Conservation (phyloP, 2,797 vertebrate species). For the Paramormyrops hopkinsi region DNA sequence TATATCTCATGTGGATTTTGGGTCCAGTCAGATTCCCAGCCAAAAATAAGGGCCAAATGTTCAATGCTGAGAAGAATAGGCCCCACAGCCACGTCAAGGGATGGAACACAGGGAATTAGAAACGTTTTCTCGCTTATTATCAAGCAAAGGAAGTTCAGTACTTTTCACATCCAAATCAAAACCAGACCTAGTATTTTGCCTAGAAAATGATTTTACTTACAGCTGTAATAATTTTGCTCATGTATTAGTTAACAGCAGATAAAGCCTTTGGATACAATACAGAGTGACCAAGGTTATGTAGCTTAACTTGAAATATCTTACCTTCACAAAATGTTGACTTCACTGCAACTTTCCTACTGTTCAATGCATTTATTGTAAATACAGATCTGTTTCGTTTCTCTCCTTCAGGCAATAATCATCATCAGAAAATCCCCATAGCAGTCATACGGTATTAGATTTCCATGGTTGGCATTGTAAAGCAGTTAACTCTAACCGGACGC, state of each 20-base stretch:
- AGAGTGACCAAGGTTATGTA: not conserved
- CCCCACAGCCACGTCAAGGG: not conserved
- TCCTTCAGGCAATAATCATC: not conserved
- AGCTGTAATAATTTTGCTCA: slow-evolving; percentile 1
- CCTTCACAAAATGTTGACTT: not conserved
- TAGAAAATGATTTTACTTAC: not conserved
- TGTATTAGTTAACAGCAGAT: not conserved
- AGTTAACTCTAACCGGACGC: not conserved
- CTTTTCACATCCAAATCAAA: not conserved
- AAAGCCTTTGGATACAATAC: not conserved
- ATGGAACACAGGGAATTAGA: not conserved
- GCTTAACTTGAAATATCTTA: not conserved
- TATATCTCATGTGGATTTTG: not conserved
- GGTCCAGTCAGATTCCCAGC: not conserved
- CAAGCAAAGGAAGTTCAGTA: not conserved
- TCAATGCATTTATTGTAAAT: not conserved
- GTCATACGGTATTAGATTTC: not conserved
- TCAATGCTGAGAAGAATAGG: not conserved
- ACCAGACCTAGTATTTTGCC: not conserved
- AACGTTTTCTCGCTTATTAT: not conserved
- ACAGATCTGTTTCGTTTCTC: not conserved
- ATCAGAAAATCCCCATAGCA: not conserved
- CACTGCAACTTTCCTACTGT: not conserved
- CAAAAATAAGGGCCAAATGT: not conserved
- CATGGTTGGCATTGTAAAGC: not conserved